Conservation (phyloP, 2,797 vertebrate genomes). For the Chrysocyon brachyurus region DNA sequence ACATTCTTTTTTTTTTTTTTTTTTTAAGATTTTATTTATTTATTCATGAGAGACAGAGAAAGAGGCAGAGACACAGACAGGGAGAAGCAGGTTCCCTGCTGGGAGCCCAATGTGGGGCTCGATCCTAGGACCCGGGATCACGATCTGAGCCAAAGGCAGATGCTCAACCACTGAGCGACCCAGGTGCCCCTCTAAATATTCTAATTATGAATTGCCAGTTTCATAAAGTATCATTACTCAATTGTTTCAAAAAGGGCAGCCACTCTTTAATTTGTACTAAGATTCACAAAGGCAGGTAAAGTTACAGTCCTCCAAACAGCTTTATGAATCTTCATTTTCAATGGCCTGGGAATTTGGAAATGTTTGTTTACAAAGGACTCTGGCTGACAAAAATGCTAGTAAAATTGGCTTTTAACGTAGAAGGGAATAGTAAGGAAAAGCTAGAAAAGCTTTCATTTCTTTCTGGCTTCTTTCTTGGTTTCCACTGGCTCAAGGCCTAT, state of each 20-base stretch:
- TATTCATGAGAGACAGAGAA: too few species aligned
- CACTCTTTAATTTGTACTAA: conserved; percentile 34
- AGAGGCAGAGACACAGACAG: too few species aligned
- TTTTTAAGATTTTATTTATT: too few species aligned
- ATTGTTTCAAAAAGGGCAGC: background rate
- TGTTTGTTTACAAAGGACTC: conserved; percentile 28
- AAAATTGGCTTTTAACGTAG: conserved; percentile 19
- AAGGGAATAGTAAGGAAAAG: conserved; percentile 66
- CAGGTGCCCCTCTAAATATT: background rate
- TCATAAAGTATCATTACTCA: conserved; percentile 19
- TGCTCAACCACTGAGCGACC: too few species aligned
- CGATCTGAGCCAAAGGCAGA: too few species aligned
- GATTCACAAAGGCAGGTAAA: background rate
- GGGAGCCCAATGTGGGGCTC: too few species aligned
- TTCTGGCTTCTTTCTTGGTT: conserved; percentile 77
- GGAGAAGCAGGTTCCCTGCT: too few species aligned
- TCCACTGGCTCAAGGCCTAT: conserved; percentile 69
- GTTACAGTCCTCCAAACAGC: background rate
- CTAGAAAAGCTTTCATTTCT: conserved; percentile 67
- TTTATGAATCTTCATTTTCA: background rate
- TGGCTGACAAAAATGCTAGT: conserved; percentile 68
- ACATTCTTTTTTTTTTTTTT: background rate
- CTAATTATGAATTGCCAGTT: conserved; percentile 52
- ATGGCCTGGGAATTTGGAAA: conserved; percentile 57
- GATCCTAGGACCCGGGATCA: too few species aligned